Evolutionary conservation across 2,888 invertebrate species (phyloP).

Genomic region (Netelia virgata): DNA sequence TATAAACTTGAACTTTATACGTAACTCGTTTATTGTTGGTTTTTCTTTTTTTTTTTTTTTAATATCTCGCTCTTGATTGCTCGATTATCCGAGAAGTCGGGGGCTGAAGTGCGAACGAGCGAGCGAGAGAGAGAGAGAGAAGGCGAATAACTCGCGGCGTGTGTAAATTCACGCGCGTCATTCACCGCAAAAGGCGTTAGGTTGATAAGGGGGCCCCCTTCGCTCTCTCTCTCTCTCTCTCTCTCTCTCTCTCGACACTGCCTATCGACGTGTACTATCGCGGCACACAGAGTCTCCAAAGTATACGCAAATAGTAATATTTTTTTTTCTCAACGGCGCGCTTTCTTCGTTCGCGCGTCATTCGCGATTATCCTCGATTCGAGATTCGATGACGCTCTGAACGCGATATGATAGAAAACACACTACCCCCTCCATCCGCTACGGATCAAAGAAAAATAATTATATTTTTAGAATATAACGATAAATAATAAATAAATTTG

Average conservation of each 20-base stretch:
- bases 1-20: not conserved
- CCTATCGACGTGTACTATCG: not conserved
- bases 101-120: not conserved
- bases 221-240: no score
- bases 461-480: no score
- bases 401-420: no score
- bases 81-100: not conserved
- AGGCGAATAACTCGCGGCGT: slow-evolving; percentile 14
- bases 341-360: not conserved
- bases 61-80: not conserved
- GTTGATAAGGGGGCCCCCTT: slow-evolving; percentile 48
- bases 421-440: no score
- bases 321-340: not conserved
- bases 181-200: slow-evolving; percentile 54
- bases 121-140: not conserved
- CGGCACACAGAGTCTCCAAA: not conserved
- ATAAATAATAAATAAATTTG: no score
- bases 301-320: not conserved
- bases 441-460: no score
- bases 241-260: not conserved
- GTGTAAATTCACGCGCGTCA: slow-evolving; percentile 59
- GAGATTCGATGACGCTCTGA: no score
- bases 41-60: not conserved
- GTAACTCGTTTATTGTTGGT: not conserved
- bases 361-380: not conserved